A percentile compares a stretch with the other conserved stretches of the same genome.
Evolutionary conservation across 2,113 vertebrate genomes (phyloP).

Genomic region (Riparia riparia): DNA sequence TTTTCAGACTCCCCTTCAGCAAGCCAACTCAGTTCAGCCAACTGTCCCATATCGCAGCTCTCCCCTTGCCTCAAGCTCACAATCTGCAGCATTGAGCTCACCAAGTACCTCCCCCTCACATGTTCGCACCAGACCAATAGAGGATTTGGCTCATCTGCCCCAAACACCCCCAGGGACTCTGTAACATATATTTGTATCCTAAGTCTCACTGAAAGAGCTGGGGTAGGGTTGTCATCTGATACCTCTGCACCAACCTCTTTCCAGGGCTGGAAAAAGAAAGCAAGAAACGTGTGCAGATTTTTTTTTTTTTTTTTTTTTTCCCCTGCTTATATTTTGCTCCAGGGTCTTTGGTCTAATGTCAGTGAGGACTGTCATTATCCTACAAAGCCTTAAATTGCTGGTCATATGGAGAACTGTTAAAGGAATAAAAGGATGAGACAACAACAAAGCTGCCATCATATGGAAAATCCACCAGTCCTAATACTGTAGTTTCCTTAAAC

Average conservation of each 20-base stretch:
- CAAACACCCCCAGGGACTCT: not conserved
- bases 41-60: not conserved
- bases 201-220: not conserved
- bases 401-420: not conserved
- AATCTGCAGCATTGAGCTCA: not conserved
- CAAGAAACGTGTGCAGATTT: fast-evolving
- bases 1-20: not conserved
- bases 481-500: not conserved
- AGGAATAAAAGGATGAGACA: not conserved
- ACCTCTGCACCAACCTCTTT: not conserved
- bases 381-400: not conserved
- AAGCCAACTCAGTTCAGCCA: not conserved
- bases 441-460: not conserved
- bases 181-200: fast-evolving
- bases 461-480: not conserved
- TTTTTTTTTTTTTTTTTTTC: not conserved
- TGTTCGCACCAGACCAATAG: not conserved
- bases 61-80: not conserved
- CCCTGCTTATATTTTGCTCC: not conserved
- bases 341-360: not conserved
- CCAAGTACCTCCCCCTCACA: not conserved
- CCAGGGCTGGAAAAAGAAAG: not conserved
- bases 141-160: not conserved
- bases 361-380: not conserved
- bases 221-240: fast-evolving